Conservation (phyloP, 2,113 vertebrate genomes). For the Myodes glareolus region DNA sequence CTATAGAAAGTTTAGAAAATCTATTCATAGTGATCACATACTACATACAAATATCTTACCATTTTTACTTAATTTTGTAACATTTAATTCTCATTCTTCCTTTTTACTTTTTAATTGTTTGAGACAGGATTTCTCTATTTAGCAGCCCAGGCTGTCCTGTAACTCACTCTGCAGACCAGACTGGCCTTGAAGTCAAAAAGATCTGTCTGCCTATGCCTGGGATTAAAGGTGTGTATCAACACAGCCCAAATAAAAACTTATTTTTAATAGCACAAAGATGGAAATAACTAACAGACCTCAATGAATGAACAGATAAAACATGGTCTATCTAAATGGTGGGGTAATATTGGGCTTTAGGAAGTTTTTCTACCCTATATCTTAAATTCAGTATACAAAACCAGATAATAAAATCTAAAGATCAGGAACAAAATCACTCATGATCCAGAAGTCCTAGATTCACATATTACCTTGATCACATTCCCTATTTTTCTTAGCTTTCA, state of each 20-base stretch:
- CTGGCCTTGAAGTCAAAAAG: not conserved
- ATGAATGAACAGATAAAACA: conserved; percentile 8
- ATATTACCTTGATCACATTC: not conserved
- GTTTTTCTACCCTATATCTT: not conserved
- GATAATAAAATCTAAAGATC: not conserved
- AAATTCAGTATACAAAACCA: not conserved
- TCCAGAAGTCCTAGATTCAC: not conserved
- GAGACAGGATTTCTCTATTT: not conserved
- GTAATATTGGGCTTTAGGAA: not conserved
- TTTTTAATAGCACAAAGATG: not conserved
- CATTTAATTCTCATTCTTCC: not conserved
- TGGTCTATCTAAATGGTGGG: not conserved
- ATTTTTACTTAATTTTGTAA: conserved; percentile 5
- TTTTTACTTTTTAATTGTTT: not conserved
- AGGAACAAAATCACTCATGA: not conserved
- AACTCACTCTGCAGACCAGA: not conserved
- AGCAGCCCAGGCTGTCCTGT: not conserved
- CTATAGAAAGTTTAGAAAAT: not conserved
- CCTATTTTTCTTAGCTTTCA: not conserved
- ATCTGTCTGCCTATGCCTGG: not conserved
- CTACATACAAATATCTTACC: not conserved
- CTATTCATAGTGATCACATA: not conserved
- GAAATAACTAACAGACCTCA: not conserved
- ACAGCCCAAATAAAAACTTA: not conserved
- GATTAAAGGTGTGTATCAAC: not conserved